Percentiles rank a stretch among this genome's conserved stretches.
phyloP scores from a whole-genome alignment of 2,113 vertebrate genomes.

The Rhipidura dahli region DNA sequence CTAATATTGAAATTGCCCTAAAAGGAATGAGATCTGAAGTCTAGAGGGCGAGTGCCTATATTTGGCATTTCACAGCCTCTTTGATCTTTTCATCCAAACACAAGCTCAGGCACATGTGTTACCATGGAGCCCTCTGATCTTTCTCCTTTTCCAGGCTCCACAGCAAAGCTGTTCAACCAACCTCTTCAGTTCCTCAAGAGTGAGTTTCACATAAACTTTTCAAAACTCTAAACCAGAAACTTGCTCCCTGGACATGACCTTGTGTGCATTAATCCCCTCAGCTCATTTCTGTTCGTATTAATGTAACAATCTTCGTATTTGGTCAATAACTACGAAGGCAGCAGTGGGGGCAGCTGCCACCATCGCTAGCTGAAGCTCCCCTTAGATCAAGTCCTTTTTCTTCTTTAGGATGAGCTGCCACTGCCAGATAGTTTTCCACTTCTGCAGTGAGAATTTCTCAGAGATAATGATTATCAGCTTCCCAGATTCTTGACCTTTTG shows the following conservation, averaged over 20 bases:
- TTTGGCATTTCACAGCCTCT: constrained; percentile 29
- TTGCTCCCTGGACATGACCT: neutral
- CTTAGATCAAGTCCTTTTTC: constrained; percentile 18
- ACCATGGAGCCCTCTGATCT: neutral
- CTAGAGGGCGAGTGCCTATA: neutral
- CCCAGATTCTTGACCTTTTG: constrained; percentile 46
- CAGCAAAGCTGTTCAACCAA: neutral
- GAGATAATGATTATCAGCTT: constrained; percentile 48
- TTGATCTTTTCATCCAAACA: constrained; percentile 27
- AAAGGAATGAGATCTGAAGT: constrained; percentile 7
- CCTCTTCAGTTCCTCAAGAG: neutral
- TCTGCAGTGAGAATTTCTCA: neutral
- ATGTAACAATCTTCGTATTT: neutral
- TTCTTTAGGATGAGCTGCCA: neutral
- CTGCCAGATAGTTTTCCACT: neutral
- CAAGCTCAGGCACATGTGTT: neutral
- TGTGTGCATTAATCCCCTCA: neutral
- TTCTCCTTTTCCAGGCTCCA: neutral
- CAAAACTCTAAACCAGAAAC: neutral
- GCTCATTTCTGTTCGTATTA: neutral
- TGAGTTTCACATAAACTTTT: neutral
- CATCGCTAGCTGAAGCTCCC: neutral
- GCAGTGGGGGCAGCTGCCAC: neutral
- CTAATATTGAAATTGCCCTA: constrained; percentile 40
- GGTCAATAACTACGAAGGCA: neutral